phyloP scores from a whole-genome alignment of 30 jellyfish, hydroid and myxozoan species.

The Pelagia noctiluca region DNA sequence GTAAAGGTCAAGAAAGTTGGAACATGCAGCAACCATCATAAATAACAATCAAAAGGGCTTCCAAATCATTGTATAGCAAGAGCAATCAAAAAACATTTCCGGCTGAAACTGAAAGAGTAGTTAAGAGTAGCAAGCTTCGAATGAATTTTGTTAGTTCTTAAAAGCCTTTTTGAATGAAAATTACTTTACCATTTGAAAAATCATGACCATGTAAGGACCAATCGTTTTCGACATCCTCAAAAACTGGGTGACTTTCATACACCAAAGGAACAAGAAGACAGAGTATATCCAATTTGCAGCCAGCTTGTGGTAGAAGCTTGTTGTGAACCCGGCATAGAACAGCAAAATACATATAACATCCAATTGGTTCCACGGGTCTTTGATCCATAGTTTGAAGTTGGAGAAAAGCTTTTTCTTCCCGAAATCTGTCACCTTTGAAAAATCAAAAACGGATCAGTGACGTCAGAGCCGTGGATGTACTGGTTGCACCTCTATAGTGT shows the following conservation, averaged over 20 bases:
- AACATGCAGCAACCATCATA: no score
- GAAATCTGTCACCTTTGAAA: slow-evolving; percentile 33
- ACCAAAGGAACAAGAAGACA: slow-evolving; percentile 37
- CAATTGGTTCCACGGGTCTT: slow-evolving; percentile 57
- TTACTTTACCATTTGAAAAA: slow-evolving; percentile 65
- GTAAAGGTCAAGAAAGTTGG: no score
- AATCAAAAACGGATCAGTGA: not conserved
- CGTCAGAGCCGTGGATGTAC: not conserved
- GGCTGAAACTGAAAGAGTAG: not conserved
- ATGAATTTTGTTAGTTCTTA: no score
- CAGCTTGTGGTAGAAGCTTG: not conserved
- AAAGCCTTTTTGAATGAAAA: no score
- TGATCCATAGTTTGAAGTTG: slow-evolving; percentile 40
- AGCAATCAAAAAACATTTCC: slow-evolving; percentile 3
- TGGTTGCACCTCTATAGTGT: not conserved
- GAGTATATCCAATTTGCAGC: slow-evolving; percentile 20
- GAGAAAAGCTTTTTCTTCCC: not conserved
- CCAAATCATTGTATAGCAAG: no score
- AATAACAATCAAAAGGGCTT: no score
- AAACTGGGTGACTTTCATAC: slow-evolving; percentile 48
- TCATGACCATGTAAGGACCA: slow-evolving; percentile 76
- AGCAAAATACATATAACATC: slow-evolving; percentile 40
- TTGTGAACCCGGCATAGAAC: slow-evolving; percentile 38
- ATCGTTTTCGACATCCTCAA: slow-evolving; percentile 12
- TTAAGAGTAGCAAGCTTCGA: no score